phyloP scores from a whole-genome alignment of 1,140 invertebrate genomes.

The Bombus waltoni region DNA sequence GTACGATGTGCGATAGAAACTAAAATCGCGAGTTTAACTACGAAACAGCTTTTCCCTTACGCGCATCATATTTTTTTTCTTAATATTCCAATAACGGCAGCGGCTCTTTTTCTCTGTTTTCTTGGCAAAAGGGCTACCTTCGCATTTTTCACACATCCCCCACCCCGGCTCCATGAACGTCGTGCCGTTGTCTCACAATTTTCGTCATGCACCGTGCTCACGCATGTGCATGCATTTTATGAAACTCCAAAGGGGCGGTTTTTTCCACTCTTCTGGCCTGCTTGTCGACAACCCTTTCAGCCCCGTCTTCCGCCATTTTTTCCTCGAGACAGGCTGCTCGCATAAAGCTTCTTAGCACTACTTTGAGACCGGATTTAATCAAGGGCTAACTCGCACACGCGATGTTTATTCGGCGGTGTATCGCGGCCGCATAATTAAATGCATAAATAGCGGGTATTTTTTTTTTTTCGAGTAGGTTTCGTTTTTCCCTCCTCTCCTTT shows the following conservation, averaged over 20 bases:
- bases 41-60: neutral
- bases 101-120: neutral
- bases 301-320: neutral
- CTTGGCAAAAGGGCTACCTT: no score
- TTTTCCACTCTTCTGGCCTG: neutral
- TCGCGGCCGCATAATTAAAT: conserved; percentile 38
- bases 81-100: neutral
- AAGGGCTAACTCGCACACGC: conserved; percentile 29
- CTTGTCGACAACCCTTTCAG: neutral
- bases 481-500: neutral
- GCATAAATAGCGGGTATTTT: conserved; percentile 18
- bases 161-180: neutral
- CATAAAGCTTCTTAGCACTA: conserved; percentile 29
- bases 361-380: conserved; percentile 43
- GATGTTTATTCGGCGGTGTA: conserved; percentile 43
- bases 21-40: conserved; percentile 4
- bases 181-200: neutral
- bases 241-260: conserved; percentile 8
- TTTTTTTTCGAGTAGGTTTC: neutral
- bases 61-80: neutral
- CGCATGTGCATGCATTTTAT: conserved; percentile 11
- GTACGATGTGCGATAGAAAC: neutral
- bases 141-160: neutral
- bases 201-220: neutral
- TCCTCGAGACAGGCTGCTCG: neutral